These are phyloP conservation scores for Aepyceros melampus DNA, from an alignment of 2,113 vertebrate genomes.

Conservation along the genomic window DNA sequence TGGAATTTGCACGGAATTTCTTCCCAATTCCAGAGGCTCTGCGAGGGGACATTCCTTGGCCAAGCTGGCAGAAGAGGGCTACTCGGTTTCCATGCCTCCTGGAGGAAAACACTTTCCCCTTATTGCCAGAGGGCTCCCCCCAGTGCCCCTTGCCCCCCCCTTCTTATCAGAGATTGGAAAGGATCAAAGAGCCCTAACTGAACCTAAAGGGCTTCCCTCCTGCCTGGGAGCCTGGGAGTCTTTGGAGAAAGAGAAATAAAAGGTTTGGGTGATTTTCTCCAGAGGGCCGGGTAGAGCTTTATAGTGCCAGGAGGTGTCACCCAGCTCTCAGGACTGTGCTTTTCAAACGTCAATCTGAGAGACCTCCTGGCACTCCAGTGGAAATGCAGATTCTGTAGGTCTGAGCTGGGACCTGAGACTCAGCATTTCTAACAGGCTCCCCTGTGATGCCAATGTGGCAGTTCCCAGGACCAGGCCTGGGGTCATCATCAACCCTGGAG, in stretches of 20 bases:
- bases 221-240: not conserved
- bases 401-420: not conserved
- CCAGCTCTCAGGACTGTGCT: not conserved
- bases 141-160: not conserved
- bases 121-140: not conserved
- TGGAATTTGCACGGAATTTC: slow-evolving; percentile 22
- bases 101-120: not conserved
- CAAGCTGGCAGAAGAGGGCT: not conserved
- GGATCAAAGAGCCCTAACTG: slow-evolving; percentile 54
- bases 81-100: not conserved
- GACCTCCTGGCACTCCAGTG: not conserved
- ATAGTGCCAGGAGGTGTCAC: not conserved
- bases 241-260: slow-evolving; percentile 40
- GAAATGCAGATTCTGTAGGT: not conserved
- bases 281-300: not conserved
- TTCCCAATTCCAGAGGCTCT: slow-evolving; percentile 22
- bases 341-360: not conserved
- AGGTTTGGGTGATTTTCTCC: not conserved
- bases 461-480: rapidly evolving
- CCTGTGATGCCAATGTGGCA: rapidly evolving
- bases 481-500: not conserved
- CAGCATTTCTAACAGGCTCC: not conserved
- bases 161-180: slow-evolving; percentile 31
- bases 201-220: not conserved
- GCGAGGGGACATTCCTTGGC: not conserved